Conservation (phyloP, 2,888 invertebrate species). For the Troides oblongomaculatus region DNA sequence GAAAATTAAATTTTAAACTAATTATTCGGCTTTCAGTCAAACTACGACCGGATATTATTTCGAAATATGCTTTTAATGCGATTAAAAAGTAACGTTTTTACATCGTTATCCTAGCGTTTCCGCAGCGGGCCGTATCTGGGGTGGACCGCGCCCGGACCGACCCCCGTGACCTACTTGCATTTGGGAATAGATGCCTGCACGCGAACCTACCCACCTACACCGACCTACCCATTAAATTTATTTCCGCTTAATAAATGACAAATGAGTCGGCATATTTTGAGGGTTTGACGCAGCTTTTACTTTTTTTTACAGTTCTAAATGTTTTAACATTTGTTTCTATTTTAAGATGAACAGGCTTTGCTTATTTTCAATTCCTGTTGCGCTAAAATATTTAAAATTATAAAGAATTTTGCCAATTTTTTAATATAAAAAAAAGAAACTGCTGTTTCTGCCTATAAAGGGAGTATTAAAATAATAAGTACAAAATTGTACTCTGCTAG, state of each 20-base stretch:
- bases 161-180: constrained; percentile 65
- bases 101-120: constrained; percentile 26
- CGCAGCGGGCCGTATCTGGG: constrained; percentile 38
- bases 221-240: constrained; percentile 32
- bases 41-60: not conserved
- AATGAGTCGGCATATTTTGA: constrained; percentile 18
- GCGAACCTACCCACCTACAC: constrained; percentile 32
- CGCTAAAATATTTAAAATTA: no score
- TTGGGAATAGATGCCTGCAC: constrained; percentile 36
- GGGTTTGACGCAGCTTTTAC: not conserved
- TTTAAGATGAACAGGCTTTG: no score
- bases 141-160: constrained; percentile 42
- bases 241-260: constrained; percentile 36
- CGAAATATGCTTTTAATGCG: constrained; percentile 1
- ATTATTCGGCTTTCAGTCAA: not conserved
- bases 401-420: no score
- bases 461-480: no score
- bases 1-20: not conserved
- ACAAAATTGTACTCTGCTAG: no score
- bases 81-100: constrained; percentile 51
- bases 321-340: not conserved
- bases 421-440: no score
- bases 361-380: no score
- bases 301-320: not conserved
- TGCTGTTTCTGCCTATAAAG: no score